Conservation (phyloP, 1,140 invertebrate species). For the Hesperophylax magnus region DNA sequence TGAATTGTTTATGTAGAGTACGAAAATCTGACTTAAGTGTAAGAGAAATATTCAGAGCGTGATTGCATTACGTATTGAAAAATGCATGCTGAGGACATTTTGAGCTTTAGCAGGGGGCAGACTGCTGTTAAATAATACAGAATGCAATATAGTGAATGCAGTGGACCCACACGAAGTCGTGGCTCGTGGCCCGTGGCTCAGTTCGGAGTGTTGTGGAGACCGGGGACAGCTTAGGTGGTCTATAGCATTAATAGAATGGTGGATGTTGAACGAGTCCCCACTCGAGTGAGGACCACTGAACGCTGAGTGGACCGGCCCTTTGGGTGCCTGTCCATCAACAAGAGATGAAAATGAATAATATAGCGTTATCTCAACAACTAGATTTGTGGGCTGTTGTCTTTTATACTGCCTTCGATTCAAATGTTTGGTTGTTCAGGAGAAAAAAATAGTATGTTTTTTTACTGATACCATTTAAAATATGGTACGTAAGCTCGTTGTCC, state of each 20-base stretch:
- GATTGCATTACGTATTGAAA: conserved; percentile 12
- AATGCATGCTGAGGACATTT: conserved; percentile 13
- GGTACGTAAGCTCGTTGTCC: no score
- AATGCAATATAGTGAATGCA: conserved; percentile 9
- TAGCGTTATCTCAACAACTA: no score
- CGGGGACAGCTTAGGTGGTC: conserved; percentile 17
- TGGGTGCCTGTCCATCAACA: conserved; percentile 7
- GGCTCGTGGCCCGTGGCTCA: background rate
- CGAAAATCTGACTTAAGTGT: background rate
- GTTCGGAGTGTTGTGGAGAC: background rate
- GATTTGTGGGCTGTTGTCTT: no score
- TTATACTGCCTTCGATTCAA: no score
- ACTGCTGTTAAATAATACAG: conserved; percentile 10
- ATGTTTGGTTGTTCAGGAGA: no score
- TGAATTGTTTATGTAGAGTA: conserved; percentile 7
- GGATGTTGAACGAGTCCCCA: background rate
- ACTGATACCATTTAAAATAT: no score
- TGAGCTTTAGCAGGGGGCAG: conserved; percentile 4
- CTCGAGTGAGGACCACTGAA: background rate
- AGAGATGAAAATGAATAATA: background rate
- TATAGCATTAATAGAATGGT: background rate
- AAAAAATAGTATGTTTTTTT: no score
- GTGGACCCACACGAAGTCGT: background rate
- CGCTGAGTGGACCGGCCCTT: conserved; percentile 7
- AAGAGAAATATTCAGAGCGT: conserved; percentile 4